Conservation (phyloP, 2,888 invertebrate species). For the Mythimna impura region DNA sequence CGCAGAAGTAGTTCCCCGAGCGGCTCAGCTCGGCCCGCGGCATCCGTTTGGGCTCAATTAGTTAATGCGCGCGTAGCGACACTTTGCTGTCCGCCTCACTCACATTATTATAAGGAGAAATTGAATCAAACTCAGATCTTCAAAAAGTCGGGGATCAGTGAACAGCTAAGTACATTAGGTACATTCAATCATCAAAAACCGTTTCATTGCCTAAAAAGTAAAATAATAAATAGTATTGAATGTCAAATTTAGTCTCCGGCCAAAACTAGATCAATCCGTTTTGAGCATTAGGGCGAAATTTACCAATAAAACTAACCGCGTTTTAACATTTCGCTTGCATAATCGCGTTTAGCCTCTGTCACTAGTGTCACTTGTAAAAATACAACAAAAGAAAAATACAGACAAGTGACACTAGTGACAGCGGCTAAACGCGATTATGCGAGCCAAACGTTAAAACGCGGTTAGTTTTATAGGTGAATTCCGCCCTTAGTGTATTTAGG, state of each 20-base stretch:
- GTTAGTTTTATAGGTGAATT: no score
- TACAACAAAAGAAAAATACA: no score
- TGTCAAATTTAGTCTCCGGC: not conserved
- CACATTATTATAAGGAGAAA: slow-evolving; percentile 16
- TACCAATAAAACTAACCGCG: no score
- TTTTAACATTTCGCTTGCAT: no score
- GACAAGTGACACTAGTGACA: no score
- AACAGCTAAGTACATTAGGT: not conserved
- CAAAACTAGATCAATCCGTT: not conserved
- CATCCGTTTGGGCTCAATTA: slow-evolving; percentile 53
- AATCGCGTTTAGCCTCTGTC: no score
- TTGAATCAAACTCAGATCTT: slow-evolving; percentile 16
- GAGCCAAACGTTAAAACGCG: no score
- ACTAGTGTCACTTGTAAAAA: no score
- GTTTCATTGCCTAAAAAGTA: not conserved
- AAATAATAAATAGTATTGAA: no score
- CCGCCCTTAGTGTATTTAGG: no score
- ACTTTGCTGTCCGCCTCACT: not conserved
- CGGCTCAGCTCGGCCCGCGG: slow-evolving; percentile 1
- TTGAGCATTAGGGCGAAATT: no score
- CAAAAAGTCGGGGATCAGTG: not conserved
- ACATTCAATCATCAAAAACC: not conserved
- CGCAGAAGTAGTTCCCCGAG: slow-evolving; percentile 8
- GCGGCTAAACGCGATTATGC: no score
- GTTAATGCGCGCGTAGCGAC: slow-evolving; percentile 35